Percentiles rank a stretch among this genome's conserved stretches.
Evolutionary conservation across 1,140 invertebrate species (phyloP).

Genomic region (Drosophila tsacasi): DNA sequence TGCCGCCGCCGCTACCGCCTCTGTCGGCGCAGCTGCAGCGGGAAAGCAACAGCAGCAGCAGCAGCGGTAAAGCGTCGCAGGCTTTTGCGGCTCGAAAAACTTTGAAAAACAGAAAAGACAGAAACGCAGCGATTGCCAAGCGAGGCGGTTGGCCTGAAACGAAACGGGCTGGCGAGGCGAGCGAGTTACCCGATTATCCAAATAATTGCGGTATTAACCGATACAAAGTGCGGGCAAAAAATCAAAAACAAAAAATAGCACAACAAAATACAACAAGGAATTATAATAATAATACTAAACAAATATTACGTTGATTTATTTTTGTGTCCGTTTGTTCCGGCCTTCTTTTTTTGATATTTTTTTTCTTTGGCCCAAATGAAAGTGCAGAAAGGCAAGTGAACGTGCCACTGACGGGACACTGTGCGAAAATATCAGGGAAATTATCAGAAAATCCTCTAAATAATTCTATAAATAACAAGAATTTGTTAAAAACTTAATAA

Average conservation of each 20-base stretch:
- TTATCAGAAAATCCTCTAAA: background rate
- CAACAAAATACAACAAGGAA: background rate
- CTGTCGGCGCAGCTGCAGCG: conserved; percentile 6
- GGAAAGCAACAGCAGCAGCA: conserved; percentile 30
- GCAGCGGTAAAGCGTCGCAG: conserved; percentile 69
- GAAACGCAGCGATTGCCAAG: conserved; percentile 82
- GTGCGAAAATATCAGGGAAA: conserved; percentile 1
- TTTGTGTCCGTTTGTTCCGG: conserved; percentile 24
- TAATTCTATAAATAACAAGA: background rate
- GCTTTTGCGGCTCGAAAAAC: conserved; percentile 66
- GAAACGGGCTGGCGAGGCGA: conserved; percentile 35
- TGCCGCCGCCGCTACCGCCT: conserved; percentile 1
- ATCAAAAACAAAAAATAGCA: background rate
- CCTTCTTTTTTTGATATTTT: conserved; percentile 15
- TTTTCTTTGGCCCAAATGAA: conserved; percentile 57
- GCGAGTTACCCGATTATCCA: conserved; percentile 27
- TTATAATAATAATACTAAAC: background rate
- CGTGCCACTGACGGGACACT: conserved; percentile 31
- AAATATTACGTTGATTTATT: conserved; percentile 37
- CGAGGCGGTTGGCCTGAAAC: conserved; percentile 70
- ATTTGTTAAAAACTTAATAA: background rate
- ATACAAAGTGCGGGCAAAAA: conserved; percentile 13
- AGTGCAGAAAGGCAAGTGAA: conserved; percentile 60
- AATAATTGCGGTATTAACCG: conserved; percentile 15
- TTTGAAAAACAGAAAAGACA: conserved; percentile 25